These are phyloP conservation scores for Meleagris gallopavo DNA, from an alignment of 2,113 vertebrate species.

Conservation along the genomic window DNA sequence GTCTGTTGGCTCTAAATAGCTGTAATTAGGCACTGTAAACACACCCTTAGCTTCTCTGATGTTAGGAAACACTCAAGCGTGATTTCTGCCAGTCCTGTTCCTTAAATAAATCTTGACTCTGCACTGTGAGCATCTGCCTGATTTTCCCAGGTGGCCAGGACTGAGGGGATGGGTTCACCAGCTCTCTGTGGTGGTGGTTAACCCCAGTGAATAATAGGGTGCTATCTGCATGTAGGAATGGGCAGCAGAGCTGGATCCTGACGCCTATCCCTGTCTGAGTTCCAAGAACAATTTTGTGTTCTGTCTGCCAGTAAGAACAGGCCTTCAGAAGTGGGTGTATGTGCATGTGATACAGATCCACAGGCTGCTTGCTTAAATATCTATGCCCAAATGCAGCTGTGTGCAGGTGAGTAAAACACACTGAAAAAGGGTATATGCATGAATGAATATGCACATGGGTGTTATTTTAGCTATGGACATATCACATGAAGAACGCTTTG, in stretches of 20 bases:
- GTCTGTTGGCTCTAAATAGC: background rate
- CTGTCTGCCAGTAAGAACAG: background rate
- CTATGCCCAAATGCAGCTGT: background rate
- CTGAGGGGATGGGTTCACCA: background rate
- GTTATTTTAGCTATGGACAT: background rate
- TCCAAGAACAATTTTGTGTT: background rate
- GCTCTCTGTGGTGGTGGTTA: background rate
- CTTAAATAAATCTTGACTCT: conserved; percentile 54
- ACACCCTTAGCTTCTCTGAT: background rate
- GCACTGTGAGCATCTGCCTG: background rate
- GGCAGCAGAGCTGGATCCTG: background rate
- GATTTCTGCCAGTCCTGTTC: conserved; percentile 4
- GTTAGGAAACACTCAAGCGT: background rate
- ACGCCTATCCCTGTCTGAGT: background rate
- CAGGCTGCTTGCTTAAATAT: background rate
- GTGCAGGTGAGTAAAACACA: background rate
- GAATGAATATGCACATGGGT: background rate
- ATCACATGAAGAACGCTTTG: accelerated
- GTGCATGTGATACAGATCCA: background rate
- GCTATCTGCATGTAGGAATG: background rate
- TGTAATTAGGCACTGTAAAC: background rate
- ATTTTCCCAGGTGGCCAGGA: background rate
- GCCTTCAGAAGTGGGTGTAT: background rate
- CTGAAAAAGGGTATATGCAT: accelerated
- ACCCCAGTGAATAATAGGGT: background rate